Conservation (phyloP, 2,113 vertebrate species). For the Gopherus flavomarginatus region DNA sequence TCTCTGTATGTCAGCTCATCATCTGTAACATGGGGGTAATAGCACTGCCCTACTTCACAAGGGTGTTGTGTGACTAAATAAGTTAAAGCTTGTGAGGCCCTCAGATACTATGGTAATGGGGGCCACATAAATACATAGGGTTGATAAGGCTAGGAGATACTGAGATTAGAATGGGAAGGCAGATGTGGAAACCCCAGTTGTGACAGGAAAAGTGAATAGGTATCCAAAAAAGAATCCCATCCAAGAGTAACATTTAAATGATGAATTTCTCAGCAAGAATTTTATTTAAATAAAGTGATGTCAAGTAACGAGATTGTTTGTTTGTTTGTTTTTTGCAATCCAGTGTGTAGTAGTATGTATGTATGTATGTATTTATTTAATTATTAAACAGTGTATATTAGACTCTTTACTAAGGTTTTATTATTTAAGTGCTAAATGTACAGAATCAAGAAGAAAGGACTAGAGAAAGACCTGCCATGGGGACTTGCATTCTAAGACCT, state of each 20-base stretch:
- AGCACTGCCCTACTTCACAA: background rate
- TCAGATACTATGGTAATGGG: background rate
- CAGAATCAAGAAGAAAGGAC: background rate
- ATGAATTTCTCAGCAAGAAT: background rate
- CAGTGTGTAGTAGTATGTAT: background rate
- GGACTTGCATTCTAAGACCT: background rate
- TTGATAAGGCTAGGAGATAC: background rate
- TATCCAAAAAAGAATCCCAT: conserved; percentile 6
- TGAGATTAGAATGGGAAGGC: rapidly evolving
- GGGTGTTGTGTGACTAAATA: background rate
- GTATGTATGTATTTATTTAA: background rate
- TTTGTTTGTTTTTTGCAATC: background rate
- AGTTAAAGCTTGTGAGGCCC: background rate
- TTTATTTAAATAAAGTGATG: background rate
- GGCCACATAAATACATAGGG: background rate
- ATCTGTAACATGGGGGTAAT: background rate
- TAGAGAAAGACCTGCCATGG: background rate
- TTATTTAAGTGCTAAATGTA: background rate
- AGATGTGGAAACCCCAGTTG: background rate
- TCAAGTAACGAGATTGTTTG: background rate
- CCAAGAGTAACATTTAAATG: background rate
- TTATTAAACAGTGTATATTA: background rate
- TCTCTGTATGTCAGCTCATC: conserved; percentile 1
- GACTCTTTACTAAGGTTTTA: background rate
- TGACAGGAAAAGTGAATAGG: background rate